Evolutionary conservation across 1,140 invertebrate genomes (phyloP).

Genomic region (Phymastichus coffea): DNA sequence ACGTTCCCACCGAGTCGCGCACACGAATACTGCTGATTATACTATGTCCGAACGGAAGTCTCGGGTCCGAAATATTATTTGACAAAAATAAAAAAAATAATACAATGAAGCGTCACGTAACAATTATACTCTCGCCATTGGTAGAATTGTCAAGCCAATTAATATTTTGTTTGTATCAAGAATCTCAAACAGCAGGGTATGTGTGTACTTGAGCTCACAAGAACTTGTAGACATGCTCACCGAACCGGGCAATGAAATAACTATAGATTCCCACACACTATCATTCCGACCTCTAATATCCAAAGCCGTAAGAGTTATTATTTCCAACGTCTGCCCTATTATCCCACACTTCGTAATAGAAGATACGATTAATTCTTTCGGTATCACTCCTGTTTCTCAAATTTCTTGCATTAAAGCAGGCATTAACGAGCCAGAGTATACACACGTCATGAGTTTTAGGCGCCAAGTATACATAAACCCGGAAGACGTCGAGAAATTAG

Average conservation of each 20-base stretch:
- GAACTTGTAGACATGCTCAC: background rate
- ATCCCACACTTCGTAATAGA: conserved; percentile 1
- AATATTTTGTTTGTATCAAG: too few species aligned
- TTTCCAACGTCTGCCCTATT: background rate
- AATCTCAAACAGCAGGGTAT: too few species aligned
- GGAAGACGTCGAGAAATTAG: too few species aligned
- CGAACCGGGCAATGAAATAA: background rate
- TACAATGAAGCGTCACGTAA: too few species aligned
- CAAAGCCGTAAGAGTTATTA: background rate
- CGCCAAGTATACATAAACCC: background rate
- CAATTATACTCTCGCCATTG: too few species aligned
- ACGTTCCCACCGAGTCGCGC: too few species aligned
- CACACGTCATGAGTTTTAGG: too few species aligned
- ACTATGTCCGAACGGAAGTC: too few species aligned
- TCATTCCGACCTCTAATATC: background rate
- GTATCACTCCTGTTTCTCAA: background rate
- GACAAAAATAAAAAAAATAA: too few species aligned
- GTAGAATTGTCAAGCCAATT: too few species aligned
- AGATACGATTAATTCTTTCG: background rate
- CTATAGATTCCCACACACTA: background rate
- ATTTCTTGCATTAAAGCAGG: conserved; percentile 1
- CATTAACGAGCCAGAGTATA: background rate
- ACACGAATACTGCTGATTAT: too few species aligned
- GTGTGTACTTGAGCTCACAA: background rate
- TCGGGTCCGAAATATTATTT: too few species aligned